phyloP scores from a whole-genome alignment of 2,113 vertebrate genomes.

The Isurus oxyrinchus region DNA sequence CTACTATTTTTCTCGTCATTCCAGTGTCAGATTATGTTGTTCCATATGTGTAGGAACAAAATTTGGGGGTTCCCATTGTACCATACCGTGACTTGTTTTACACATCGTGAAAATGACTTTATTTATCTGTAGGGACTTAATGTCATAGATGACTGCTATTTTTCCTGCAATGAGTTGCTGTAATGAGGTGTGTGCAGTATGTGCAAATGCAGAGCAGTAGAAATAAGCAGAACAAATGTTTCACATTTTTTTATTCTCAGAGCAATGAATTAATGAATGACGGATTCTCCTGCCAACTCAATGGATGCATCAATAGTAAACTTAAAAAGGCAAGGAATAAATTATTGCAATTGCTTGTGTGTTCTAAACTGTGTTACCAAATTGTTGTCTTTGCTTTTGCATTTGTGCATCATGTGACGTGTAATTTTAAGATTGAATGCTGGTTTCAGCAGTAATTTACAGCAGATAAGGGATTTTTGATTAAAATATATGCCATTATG shows the following conservation, averaged over 20 bases:
- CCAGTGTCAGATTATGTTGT: background rate
- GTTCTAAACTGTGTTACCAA: background rate
- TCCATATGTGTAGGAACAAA: background rate
- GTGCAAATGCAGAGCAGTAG: background rate
- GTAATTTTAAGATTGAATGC: background rate
- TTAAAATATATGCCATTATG: background rate
- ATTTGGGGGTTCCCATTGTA: background rate
- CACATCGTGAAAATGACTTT: background rate
- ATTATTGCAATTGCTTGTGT: background rate
- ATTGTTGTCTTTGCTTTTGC: background rate
- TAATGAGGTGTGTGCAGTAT: background rate
- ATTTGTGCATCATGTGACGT: background rate
- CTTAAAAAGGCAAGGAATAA: background rate
- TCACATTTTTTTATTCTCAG: background rate
- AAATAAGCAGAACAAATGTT: background rate
- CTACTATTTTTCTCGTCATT: background rate
- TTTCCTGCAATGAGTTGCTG: background rate
- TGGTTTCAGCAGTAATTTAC: background rate
- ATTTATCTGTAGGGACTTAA: background rate
- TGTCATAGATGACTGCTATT: background rate
- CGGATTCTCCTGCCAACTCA: background rate
- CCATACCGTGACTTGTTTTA: background rate
- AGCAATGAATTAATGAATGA: background rate
- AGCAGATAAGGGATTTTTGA: background rate
- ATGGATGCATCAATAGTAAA: background rate